Percentiles rank a stretch among this genome's conserved stretches.
Evolutionary conservation across 2,888 invertebrate genomes (phyloP).

Genomic region (Ophioninae sp.): DNA sequence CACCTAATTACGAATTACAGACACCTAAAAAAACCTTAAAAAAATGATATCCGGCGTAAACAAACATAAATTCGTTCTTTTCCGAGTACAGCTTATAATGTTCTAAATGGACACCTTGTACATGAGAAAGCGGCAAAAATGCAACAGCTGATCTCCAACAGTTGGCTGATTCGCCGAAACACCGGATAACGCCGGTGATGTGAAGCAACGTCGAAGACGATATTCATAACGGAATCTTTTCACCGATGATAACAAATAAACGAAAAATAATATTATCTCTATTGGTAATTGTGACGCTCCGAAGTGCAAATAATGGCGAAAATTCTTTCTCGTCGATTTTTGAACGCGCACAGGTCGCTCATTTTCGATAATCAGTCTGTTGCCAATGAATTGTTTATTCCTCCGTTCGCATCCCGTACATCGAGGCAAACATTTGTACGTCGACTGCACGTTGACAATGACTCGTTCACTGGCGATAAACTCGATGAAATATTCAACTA

Average conservation of each 20-base stretch:
- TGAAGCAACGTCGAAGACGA: neutral
- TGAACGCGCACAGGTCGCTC: constrained; percentile 16
- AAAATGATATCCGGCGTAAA: no score
- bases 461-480: constrained; percentile 65
- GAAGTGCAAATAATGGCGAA: constrained; percentile 33
- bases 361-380: constrained; percentile 11
- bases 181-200: neutral
- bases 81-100: neutral
- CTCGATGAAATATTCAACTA: constrained; percentile 76
- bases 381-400: constrained; percentile 21
- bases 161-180: neutral
- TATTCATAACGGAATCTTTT: neutral
- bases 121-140: neutral
- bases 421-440: constrained; percentile 21
- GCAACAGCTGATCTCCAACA: neutral
- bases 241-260: neutral
- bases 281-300: neutral
- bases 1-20: no score
- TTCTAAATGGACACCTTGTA: neutral
- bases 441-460: neutral
- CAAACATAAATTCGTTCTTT: neutral
- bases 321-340: constrained; percentile 20
- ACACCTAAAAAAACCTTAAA: no score
- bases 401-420: neutral
- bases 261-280: neutral